Base-by-base conservation (phyloP, 2,888 invertebrate genomes). In the Torymus auratus region DNA sequence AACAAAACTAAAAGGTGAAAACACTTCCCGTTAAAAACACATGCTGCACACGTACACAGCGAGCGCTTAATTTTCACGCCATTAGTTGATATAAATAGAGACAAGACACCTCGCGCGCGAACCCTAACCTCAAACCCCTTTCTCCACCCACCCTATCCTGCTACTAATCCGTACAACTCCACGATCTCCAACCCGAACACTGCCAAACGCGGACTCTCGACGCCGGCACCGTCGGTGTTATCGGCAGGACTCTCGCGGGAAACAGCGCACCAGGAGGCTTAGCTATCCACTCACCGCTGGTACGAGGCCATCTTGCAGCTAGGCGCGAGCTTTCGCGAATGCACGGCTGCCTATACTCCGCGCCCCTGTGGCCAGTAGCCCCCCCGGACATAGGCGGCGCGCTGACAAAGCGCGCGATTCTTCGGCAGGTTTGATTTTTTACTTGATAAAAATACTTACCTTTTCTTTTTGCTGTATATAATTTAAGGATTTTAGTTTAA, bases 221-320 rank as follows among this genome's bases (percentile, higher is more conserved):
- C 1, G 20, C 11, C 1, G 53, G 13, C 5, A 67, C 13, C 13
- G 20, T 5, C 10, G 13, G 14, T 50, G 0, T 12, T 41, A 5
- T 12, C 20, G 64, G n/a, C 61, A 7, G 28, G 23, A 64, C 2
- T 52, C 52, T 52, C 7, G 10, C 13, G n/a, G 52, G 20, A 53
- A 67, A n/a, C 14, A 50, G 41, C 7, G 41, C 41, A 41, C 41
- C 41, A 64, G 50, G 14, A 15, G 14, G 23, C 1, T n/a, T 17
- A 53, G 23, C 77, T 76, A 84, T 72, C 76, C 69, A 85, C 88
- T 87, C 81, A 88, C 88, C 86, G 86, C 83, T 86, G 82, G 70
- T 84, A 84, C 82, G 88, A 83, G 84, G 87, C 88, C 88, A 88
- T 88, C 85, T 86, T 88, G 85, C 82, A 80, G 81, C 50, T 64